Base-by-base conservation (phyloP, 2,888 invertebrate species). In the Pterostichus madidus region DNA sequence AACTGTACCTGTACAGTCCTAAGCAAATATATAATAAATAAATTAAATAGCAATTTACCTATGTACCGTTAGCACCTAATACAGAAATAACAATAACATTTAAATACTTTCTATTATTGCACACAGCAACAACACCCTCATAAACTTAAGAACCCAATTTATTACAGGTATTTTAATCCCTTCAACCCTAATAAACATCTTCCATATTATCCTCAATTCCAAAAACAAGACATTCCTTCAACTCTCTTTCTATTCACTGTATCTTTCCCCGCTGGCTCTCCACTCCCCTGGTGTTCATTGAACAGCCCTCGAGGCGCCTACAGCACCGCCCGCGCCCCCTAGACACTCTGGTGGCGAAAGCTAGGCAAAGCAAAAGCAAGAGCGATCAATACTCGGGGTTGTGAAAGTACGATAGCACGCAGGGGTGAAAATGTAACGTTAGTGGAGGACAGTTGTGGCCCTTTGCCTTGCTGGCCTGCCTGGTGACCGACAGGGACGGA, bases 301-400 rank as follows among this genome's bases (percentile, higher is more conserved):
- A 13, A 52, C 31, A 59, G 59, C 59, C 53, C 59, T 59, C 11
- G 7, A 59, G 59, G 59, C 59, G 59, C 59, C 59, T 17, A 24
- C 24, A 17, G 11, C 56, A 24, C 56, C 59, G 31, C 31, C 31
- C 17, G 13, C 17, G 4, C 53, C 53, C 53, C 15, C 53, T 6
- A 53, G 17, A 53, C 15, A 53, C 13, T 31, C 59, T 7, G 24
- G 59, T 17, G 24, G 59, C 24, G 31, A 39, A 8, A 2, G 39
- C 39, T 39, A 39, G 39, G 39, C 39, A 39, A 39, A 39, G 39
- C 39, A 3, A 39, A 39, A 8, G 39, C 39, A 39, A 39, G 5
- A 39, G 39, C 39, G 59, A 59, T 59, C 59, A 59, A 59, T 59
- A 59, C 59, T 11, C 8, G 5, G 3, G 31, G 15, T 15, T 24